phyloP scores from a whole-genome alignment of 2,888 invertebrate genomes.

The Malthinus seriepunctatus region DNA sequence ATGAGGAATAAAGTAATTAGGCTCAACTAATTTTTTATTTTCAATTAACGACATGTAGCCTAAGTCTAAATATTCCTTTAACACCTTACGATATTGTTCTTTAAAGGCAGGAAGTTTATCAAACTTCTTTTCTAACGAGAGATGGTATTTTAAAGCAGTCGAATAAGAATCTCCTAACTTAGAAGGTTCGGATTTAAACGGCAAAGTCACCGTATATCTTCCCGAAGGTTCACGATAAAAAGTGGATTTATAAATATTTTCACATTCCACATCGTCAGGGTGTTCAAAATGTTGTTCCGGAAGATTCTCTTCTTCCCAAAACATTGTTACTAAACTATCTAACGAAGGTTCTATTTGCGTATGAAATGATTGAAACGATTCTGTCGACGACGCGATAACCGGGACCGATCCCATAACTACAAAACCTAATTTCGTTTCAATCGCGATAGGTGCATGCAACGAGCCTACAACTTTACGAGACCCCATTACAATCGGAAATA shows the following conservation, averaged over 20 bases:
- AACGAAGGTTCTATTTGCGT: neutral
- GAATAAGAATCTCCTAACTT: conserved; percentile 26
- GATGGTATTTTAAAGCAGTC: conserved; percentile 9
- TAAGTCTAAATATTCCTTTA: too few relatives aligned
- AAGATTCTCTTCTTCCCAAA: conserved; percentile 7
- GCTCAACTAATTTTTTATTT: too few relatives aligned
- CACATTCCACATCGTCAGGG: conserved; percentile 8
- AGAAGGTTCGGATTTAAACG: neutral
- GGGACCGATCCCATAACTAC: too few relatives aligned
- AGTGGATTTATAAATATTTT: conserved; percentile 8
- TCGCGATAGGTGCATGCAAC: neutral
- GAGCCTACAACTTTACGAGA: too few relatives aligned
- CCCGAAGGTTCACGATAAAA: neutral
- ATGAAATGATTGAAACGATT: neutral
- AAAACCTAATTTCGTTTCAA: neutral
- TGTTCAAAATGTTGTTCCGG: conserved; percentile 5
- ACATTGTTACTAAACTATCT: neutral
- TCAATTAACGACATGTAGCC: too few relatives aligned
- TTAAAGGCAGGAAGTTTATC: too few relatives aligned
- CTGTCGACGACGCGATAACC: too few relatives aligned
- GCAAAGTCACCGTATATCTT: conserved; percentile 5
- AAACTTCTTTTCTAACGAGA: too few relatives aligned
- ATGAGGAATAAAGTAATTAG: neutral
- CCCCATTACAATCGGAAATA: neutral
- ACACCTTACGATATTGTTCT: too few relatives aligned